Conservation (phyloP, 92 coral and sea anemone species). For the Galaxea fascicularis region DNA sequence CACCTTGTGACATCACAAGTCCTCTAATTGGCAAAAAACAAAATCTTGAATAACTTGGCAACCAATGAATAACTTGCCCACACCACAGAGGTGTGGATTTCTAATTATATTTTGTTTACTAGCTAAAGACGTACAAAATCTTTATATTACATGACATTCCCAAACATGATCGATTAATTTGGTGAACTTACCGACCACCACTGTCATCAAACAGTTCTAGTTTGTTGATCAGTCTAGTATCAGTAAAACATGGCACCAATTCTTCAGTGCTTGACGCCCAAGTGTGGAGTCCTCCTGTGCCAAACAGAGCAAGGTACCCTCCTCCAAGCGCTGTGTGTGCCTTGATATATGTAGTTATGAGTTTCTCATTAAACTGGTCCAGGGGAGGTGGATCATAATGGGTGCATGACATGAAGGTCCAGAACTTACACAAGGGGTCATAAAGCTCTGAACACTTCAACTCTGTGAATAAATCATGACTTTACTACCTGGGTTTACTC, state of each 20-base stretch:
- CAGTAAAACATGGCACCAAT: constrained; percentile 81
- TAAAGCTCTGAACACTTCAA: constrained; percentile 74
- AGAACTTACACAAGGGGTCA: constrained; percentile 88
- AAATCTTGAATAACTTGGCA: too few species aligned
- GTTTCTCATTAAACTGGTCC: constrained; percentile 72
- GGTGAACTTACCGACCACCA: constrained; percentile 70
- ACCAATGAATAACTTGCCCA: too few species aligned
- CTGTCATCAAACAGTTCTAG: constrained; percentile 93
- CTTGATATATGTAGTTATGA: constrained; percentile 79
- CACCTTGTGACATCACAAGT: too few species aligned
- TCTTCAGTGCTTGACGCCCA: constrained; percentile 89
- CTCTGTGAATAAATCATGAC: constrained; percentile 49
- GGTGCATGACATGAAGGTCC: constrained; percentile 96
- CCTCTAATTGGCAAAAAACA: too few species aligned
- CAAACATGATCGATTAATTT: neutral
- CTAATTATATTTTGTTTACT: too few species aligned
- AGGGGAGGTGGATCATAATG: constrained; percentile 90
- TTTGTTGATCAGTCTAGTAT: constrained; percentile 78
- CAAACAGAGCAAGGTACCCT: constrained; percentile 91
- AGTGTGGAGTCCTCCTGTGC: constrained; percentile 95
- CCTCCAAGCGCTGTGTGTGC: constrained; percentile 99
- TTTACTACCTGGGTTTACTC: too few species aligned
- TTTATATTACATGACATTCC: neutral
- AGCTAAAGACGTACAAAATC: too few species aligned
- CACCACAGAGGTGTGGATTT: too few species aligned